Evolutionary conservation across 2,888 invertebrate species (phyloP).

Genomic region (Ophioninae sp.): DNA sequence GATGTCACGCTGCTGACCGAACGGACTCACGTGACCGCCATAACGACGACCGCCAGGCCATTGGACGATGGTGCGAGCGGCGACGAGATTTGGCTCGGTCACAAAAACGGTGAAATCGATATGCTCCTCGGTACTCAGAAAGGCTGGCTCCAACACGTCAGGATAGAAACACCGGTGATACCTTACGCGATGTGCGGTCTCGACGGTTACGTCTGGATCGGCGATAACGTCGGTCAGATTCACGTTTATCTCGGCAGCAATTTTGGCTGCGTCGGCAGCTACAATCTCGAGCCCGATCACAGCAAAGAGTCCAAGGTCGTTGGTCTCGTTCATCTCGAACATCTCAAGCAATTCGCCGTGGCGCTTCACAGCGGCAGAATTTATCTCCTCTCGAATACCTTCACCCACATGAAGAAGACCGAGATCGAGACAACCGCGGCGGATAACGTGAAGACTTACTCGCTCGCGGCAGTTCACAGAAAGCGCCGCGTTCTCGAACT

Average conservation of each 20-base stretch:
- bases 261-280: slow-evolving; percentile 78
- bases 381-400: slow-evolving; percentile 75
- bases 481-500: slow-evolving; percentile 84
- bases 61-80: slow-evolving; percentile 76
- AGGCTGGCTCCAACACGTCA: slow-evolving; percentile 85
- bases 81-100: slow-evolving; percentile 89
- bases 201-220: slow-evolving; percentile 92
- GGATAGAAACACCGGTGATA: slow-evolving; percentile 82
- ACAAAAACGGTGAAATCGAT: slow-evolving; percentile 86
- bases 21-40: slow-evolving; percentile 85
- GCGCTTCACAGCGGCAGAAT: slow-evolving; percentile 89
- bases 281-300: slow-evolving; percentile 85
- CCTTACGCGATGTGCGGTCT: slow-evolving; percentile 89
- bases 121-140: slow-evolving; percentile 83
- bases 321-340: slow-evolving; percentile 86
- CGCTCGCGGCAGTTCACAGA: slow-evolving; percentile 75
- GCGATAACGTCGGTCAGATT: slow-evolving; percentile 92
- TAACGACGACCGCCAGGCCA: slow-evolving; percentile 75
- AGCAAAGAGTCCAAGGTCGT: slow-evolving; percentile 85
- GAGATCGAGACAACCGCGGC: slow-evolving; percentile 78
- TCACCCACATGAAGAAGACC: slow-evolving; percentile 77
- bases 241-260: slow-evolving; percentile 88
- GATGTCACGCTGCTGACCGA: slow-evolving; percentile 90
- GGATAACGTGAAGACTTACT: slow-evolving; percentile 75
- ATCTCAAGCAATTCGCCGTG: slow-evolving; percentile 89